Evolutionary conservation across 2,888 invertebrate species (phyloP), one percentile per base, ranked within the genome.

Genomic region (Entomobrya multifasciata): DNA sequence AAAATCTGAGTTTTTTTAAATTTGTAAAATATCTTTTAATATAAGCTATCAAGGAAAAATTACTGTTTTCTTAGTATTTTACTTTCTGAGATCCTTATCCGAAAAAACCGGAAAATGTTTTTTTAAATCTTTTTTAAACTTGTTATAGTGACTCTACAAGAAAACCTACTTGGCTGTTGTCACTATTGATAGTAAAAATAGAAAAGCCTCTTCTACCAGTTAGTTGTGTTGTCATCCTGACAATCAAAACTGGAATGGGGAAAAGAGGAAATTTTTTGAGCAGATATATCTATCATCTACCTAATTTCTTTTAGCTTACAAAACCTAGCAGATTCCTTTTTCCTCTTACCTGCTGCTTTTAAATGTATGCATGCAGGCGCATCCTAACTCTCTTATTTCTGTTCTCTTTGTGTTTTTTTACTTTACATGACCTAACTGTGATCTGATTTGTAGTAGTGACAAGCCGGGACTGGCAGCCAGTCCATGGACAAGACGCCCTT

Each of bases 391-490:
- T 30, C 2, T 62, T n/a, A 36, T 65, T 15, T n/a, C n/a, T 65
- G 25, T 17, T 36, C 30, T 15, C 8, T 15, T 41, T 60, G 1
- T 20, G 6, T 6, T 41, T 77, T 20, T 44, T 22, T 13, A 41
- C 22, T 60, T 30, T 49, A 70, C 44, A 52, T 70, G 6, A 22
- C 67, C 36, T 36, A 36, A 36, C 4, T 36, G 36, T 41, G 67
- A n/a, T 60, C 74, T 80, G 79, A 70, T 62, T 80, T 52, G 55
- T 25, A n/a, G 77, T 65, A 76, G 65, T 81, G 86, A 57, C 86
- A 86, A 81, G 86, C 86, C 86, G 86, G 86, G 86, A 86, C 86
- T 86, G 86, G 80, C 76, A 80, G 52, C 81, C 27, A 52, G 86
- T 81, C 81, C 81, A 81, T 55, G 86, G 67, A 67, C 52, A 65